phyloP scores from a whole-genome alignment of 1,140 invertebrate genomes.

The Anagrus nilaparvatae region DNA sequence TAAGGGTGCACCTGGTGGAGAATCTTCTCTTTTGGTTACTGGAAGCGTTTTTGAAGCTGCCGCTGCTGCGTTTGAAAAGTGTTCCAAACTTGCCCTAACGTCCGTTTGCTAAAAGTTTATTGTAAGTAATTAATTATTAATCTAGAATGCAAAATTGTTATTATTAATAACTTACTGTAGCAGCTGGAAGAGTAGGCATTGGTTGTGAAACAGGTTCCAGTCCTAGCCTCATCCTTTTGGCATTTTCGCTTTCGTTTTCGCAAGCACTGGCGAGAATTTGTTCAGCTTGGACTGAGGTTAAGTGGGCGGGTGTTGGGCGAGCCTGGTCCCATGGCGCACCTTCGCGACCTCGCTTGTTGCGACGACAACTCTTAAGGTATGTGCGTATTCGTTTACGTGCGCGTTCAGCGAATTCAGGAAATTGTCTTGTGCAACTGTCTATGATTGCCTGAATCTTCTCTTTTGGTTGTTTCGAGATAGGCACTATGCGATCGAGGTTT shows the following conservation, averaged over 20 bases:
- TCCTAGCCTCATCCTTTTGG: constrained; percentile 90
- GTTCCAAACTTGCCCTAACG: constrained; percentile 38
- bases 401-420: constrained; percentile 90
- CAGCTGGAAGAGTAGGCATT: constrained; percentile 59
- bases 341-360: constrained; percentile 86
- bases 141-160: constrained; percentile 10
- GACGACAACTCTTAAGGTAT: constrained; percentile 88
- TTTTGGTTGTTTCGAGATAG: constrained; percentile 94
- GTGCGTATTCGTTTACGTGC: constrained; percentile 90
- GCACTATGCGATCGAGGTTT: constrained; percentile 90
- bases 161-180: constrained; percentile 40
- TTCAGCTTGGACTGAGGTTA: constrained; percentile 92
- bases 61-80: constrained; percentile 31
- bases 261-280: constrained; percentile 90
- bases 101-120: constrained; percentile 36
- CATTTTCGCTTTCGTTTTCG: constrained; percentile 94
- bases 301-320: constrained; percentile 87
- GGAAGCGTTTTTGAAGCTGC: constrained; percentile 34
- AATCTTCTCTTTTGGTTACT: constrained; percentile 39
- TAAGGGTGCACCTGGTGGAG: constrained; percentile 37
- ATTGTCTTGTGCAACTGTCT: constrained; percentile 91
- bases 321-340: constrained; percentile 64
- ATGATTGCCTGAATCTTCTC: constrained; percentile 97
- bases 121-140: not conserved
- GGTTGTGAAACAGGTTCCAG: constrained; percentile 87